These are phyloP conservation scores for Labrus mixtus DNA, from an alignment of 2,113 vertebrate species.

Conservation along the genomic window DNA sequence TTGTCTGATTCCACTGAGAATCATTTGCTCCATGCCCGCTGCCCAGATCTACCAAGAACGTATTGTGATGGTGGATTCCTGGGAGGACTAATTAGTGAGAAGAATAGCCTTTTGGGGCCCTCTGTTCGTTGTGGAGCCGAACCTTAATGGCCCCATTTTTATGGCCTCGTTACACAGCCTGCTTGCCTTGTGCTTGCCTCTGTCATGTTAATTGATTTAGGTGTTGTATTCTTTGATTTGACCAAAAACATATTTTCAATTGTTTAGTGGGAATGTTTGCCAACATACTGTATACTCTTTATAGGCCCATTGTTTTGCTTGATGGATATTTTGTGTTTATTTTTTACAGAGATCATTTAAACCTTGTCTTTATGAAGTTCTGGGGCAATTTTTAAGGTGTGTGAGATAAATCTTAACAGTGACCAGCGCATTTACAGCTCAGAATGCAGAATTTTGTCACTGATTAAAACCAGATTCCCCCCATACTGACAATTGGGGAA, in stretches of 20 bases:
- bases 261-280: conserved; percentile 15
- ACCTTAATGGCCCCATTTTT: conserved; percentile 70
- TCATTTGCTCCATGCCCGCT: conserved; percentile 19
- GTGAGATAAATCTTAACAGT: too few relatives aligned
- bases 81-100: conserved; percentile 79
- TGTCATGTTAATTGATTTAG: conserved; percentile 30
- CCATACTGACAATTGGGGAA: too few relatives aligned
- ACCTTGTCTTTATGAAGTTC: background rate
- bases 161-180: conserved; percentile 71
- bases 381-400: background rate
- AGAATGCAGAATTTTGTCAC: too few relatives aligned
- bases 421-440: too few relatives aligned
- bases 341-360: background rate
- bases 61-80: conserved; percentile 70
- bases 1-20: conserved; percentile 52
- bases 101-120: conserved; percentile 75
- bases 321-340: background rate
- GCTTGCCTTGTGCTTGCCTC: conserved; percentile 18
- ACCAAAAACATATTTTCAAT: conserved; percentile 26
- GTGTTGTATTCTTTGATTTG: conserved; percentile 44
- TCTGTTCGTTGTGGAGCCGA: conserved; percentile 68
- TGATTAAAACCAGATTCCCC: too few relatives aligned
- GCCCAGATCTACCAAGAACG: conserved; percentile 45
- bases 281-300: background rate
- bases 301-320: background rate